phyloP scores from a whole-genome alignment of 2,113 vertebrate species.

The Eulacestoma nigropectus region DNA sequence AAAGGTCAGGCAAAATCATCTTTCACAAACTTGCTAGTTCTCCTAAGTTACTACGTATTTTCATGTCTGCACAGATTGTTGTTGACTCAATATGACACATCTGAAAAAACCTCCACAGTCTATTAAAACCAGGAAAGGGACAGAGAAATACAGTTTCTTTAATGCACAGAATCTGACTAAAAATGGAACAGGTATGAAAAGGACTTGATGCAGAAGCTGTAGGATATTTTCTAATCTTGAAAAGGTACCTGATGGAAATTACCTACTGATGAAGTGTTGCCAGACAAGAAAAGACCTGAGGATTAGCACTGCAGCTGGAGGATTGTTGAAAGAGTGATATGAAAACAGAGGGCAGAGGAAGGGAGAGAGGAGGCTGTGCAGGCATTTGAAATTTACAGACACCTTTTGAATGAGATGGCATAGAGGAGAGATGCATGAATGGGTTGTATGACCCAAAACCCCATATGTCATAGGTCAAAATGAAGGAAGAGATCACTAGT shows the following conservation, averaged over 20 bases:
- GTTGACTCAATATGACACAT: neutral
- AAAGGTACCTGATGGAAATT: conserved; percentile 6
- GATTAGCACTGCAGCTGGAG: neutral
- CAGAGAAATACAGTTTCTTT: neutral
- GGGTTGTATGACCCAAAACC: neutral
- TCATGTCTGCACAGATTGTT: neutral
- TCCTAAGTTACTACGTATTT: neutral
- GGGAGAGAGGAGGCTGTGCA: neutral
- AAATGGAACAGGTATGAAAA: conserved; percentile 6
- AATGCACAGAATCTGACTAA: neutral
- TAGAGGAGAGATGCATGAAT: neutral
- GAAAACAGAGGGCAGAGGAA: conserved; percentile 2
- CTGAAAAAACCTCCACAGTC: neutral
- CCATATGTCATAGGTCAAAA: neutral
- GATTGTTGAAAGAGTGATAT: neutral
- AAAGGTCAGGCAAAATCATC: neutral
- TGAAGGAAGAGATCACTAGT: neutral
- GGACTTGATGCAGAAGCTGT: conserved; percentile 1
- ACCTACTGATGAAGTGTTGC: conserved; percentile 1
- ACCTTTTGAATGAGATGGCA: neutral
- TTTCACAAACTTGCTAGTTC: neutral
- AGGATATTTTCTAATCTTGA: conserved; percentile 15
- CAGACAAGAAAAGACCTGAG: conserved; percentile 26
- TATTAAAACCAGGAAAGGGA: conserved; percentile 6
- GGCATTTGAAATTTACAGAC: neutral